These are phyloP conservation scores for Luscinia megarhynchos DNA, from an alignment of 2,797 vertebrate species.

Conservation along the genomic window DNA sequence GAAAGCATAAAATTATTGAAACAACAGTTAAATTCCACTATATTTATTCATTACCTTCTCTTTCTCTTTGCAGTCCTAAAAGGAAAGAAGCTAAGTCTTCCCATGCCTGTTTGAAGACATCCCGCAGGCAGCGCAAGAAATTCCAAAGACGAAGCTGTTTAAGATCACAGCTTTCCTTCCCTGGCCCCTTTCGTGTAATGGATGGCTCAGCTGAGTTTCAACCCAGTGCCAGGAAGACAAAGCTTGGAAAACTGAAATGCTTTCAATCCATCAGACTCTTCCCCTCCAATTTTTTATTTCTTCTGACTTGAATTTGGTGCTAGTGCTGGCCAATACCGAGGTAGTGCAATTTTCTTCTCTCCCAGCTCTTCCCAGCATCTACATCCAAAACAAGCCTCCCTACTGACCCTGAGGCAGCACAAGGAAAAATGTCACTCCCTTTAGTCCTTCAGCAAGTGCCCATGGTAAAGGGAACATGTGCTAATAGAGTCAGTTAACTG, in stretches of 20 bases:
- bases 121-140: not conserved
- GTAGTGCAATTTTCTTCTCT: not conserved
- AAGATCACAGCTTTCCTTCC: not conserved
- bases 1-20: not conserved
- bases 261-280: not conserved
- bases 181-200: not conserved
- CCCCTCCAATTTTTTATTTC: not conserved
- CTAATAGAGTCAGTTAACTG: not conserved
- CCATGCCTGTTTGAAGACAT: constrained; percentile 79
- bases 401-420: not conserved
- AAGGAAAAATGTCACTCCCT: not conserved
- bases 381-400: not conserved
- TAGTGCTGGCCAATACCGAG: constrained; percentile 3
- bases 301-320: constrained; percentile 44
- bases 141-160: not conserved
- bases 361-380: not conserved
- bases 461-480: accelerated
- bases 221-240: not conserved
- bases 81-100: constrained; percentile 84
- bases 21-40: not conserved
- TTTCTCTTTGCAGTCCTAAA: constrained; percentile 76
- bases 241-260: not conserved
- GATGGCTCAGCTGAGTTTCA: not conserved
- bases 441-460: not conserved
- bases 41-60: not conserved